Base-by-base conservation (phyloP, 2,113 vertebrate genomes). In the Mola mola region DNA sequence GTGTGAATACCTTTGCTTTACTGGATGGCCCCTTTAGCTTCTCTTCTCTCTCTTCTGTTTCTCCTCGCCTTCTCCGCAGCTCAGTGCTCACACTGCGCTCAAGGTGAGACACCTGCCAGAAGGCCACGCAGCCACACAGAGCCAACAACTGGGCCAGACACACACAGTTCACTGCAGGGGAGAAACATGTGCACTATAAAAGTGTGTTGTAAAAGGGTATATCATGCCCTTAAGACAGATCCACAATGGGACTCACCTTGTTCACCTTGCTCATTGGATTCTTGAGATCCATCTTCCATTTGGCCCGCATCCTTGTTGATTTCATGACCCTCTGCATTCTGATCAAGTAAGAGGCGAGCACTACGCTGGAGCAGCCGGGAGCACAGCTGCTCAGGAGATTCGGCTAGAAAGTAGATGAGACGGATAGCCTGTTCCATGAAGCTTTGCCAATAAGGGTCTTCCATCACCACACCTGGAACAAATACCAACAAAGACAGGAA, bases 91-190 rank as follows among this genome's bases (percentile, higher is more conserved):
- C 92, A 0, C 94, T 93, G 71, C 94, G 90, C 78, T 99, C 97
- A 70, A 99, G 87, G 80, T 98, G 90, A 0, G 89, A 91, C 40
- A 99, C 90, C 85, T 98, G 95, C 91, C 95, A 96, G 79, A 98
- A 85, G 8, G 94, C 96, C 87, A 99, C 94, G 6, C 94, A 87
- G 40, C 97, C 97, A 65, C 91, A 94, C 36, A 97, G 89, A n/a
- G 95, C 93, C 62, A 99, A 60, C 73, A 98, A 84, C 83, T 96
- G 94, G 60, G 93, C 91, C 77, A 98, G 80, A 89, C 79, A 82
- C 89, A 92, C 81, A 33, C 86, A 90, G 83, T 73, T 92, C 75
- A 93, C 92, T 92, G 62, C n/a, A 0, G 85, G 86, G 51, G 88
- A 80, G 4, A 91, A 69, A 61, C 25, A 57, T 49, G 63, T 58